Evolutionary conservation across 1,140 invertebrate genomes (phyloP), one percentile per base, ranked within the genome.

Genomic region (Papilio machaon): DNA sequence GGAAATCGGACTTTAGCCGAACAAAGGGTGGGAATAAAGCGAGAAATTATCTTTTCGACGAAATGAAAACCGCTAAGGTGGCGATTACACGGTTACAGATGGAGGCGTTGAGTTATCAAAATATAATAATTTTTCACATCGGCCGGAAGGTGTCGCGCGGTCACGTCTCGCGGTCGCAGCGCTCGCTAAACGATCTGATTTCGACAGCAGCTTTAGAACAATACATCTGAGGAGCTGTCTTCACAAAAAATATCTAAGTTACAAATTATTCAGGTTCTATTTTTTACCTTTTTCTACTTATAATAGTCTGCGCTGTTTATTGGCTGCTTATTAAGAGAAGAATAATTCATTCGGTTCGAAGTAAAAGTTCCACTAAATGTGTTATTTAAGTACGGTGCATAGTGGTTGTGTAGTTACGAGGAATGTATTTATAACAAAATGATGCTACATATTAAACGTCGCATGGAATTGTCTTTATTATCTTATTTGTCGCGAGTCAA

Each of bases 71-170:
- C 93, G 90, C 93, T 92, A 92, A 94, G 91, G 88, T 80, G 85
- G 88, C 91, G 93, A 94, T 94, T 93, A 94, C 90, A 94, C 88
- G 85, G 90, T 91, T 92, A 91, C 90, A 87, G 88, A 90, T 91
- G 89, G 89, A 84, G 86, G 87, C 91, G 92, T 94, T 91, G 87
- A 92, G 90, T 91, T 92, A 94, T 94, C 91, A 90, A 92, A 94
- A 91, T 86, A 89, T 93, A 92, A 91, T 91, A 89, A 93, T 91
- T 91, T 91, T 92, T 94, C 91, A 92, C 92, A 93, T 89, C 91
- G 92, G 89, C 89, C 92, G 92, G 92, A 91, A 91, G 92, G 90
- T 93, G 92, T 88, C 90, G 89, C 81, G 85, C 46, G 88, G 86
- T 90, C 93, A 94, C 93, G 92, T 94, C 86, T 88, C 80, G 23